Evolutionary conservation across 2,888 invertebrate genomes (phyloP), one percentile per base, ranked within the genome.

Genomic region (Eudemis profundana): DNA sequence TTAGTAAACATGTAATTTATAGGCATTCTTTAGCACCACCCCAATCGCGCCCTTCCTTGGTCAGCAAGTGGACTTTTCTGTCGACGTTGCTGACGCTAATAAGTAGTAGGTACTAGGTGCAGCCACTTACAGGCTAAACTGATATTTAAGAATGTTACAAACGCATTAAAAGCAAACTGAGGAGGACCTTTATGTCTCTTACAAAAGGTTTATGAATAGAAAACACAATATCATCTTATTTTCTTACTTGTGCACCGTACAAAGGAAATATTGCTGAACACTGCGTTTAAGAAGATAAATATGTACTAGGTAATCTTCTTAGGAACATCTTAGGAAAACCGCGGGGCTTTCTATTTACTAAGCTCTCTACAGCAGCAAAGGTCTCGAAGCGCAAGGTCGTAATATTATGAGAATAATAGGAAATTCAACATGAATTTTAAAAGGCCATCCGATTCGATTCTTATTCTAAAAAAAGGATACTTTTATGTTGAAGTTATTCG

Each of bases 391-490:
- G 3, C 27, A 3, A n/a, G 19, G 7, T 3, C 3, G 12, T 12
- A 3, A 10, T 23, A 14, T 36, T 46, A 7, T 29, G 10, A 33
- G 7, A 21, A 47, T 19, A 36, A 59, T 15, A 17, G 15, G 12
- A 42, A 42, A 17, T n/a, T 3, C 17, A 27, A 61, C 51, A 23
- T 33, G 19, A 42, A 29, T n/a, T 53, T 15, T 19, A 23, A 21
- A 12, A 42, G 15, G 40, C n/a, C 36, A 33, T 49, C 63, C 49
- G 29, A 49, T 62, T 57, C 33, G 56, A 57, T 57, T 57, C 49
- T 56, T 57, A 33, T 57, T 42, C 15, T 21, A 38, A 57, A 46
- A 23, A 33, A 23, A 10, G 42, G 27, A 65, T 46, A 15, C 53
- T 29, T 61, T 54, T 27, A 19, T 46, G 53, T 36, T 51, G 36